Evolutionary conservation across 2,888 invertebrate genomes (phyloP), one percentile per base, ranked within the genome.

Genomic region (Rhaphigaster nebulosa): DNA sequence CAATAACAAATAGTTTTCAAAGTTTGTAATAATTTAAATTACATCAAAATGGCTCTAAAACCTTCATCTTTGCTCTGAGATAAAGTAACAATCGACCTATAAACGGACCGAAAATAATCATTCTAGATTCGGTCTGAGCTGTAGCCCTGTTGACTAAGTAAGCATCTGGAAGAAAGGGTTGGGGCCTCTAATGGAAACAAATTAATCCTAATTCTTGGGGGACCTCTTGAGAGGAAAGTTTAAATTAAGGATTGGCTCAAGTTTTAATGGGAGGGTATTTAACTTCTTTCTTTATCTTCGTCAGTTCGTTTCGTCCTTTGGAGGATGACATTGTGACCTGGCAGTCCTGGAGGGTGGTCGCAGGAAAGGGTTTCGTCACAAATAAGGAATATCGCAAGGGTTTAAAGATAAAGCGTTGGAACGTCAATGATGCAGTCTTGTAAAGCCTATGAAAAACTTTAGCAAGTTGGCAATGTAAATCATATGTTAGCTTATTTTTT

Each of bases 161-260:
- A 84, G 84, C 45, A 50, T 26, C 84, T 38, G 84, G 84, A 50
- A 84, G 84, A 84, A 84, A 84, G 84, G 84, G 84, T 84, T 84
- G 45, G 84, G 45, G 45, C 45, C n/a, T n/a, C 84, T 76, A 76
- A 76, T 76, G 70, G 70, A 76, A 76, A 76, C 70, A 76, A 76
- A 76, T 76, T 76, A 76, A 76, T 76, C 70, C 70, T 76, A 76
- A 76, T 76, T 76, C 70, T 76, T 76, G 70, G 8, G 38, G 38
- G 38, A 23, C 20, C 70, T 76, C 70, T 34, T 20, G 34, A 38
- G 38, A 76, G 70, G 8, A 76, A 76, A 76, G 34, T 76, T 76
- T 76, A 76, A 76, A 76, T 76, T 76, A 76, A 76, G 70, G 70
- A 76, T 34, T 38, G 70, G 70, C 70, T 23, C 18, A 76, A 76